phyloP scores from a whole-genome alignment of 2,888 invertebrate species.

The Masnerella sp. region DNA sequence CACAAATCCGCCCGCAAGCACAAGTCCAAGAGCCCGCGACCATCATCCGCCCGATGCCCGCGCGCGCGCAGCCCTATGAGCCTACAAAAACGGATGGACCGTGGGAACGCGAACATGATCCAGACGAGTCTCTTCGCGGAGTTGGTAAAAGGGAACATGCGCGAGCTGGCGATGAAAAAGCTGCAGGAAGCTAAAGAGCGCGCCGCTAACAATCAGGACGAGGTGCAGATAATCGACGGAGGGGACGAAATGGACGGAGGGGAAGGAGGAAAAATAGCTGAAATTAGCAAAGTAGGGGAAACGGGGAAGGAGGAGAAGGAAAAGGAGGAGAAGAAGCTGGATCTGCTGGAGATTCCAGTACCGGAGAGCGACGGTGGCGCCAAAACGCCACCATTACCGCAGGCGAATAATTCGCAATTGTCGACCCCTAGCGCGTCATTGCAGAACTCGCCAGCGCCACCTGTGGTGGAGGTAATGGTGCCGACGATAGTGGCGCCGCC shows the following conservation, averaged over 20 bases:
- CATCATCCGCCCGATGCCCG: conserved; percentile 73
- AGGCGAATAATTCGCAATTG: conserved; percentile 49
- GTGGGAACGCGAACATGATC: conserved; percentile 86
- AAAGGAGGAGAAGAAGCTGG: conserved; percentile 74
- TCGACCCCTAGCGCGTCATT: conserved; percentile 62
- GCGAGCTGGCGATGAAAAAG: conserved; percentile 86
- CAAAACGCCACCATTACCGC: conserved; percentile 71
- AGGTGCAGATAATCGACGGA: conserved; percentile 76
- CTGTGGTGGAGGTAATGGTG: conserved; percentile 11
- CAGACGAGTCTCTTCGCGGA: conserved; percentile 94
- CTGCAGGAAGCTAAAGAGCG: conserved; percentile 81
- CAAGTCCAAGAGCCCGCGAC: conserved; percentile 79
- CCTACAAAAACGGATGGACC: conserved; percentile 71
- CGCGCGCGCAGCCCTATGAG: conserved; percentile 71
- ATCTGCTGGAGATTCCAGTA: conserved; percentile 86
- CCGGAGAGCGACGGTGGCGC: conserved; percentile 76
- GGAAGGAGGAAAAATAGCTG: conserved; percentile 63
- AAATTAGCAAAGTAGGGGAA: no score
- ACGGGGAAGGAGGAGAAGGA: conserved; percentile 50
- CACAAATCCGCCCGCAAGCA: conserved; percentile 77
- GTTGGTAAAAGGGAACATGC: conserved; percentile 90
- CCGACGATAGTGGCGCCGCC: conserved; percentile 53
- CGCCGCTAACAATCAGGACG: conserved; percentile 73
- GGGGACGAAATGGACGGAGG: conserved; percentile 73
- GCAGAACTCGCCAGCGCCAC: conserved; percentile 66